A percentile compares a stretch with the other conserved stretches of the same genome.
These are phyloP conservation scores for Zonitis immaculata DNA, from an alignment of 2,888 invertebrate genomes.

Conservation along the genomic window DNA sequence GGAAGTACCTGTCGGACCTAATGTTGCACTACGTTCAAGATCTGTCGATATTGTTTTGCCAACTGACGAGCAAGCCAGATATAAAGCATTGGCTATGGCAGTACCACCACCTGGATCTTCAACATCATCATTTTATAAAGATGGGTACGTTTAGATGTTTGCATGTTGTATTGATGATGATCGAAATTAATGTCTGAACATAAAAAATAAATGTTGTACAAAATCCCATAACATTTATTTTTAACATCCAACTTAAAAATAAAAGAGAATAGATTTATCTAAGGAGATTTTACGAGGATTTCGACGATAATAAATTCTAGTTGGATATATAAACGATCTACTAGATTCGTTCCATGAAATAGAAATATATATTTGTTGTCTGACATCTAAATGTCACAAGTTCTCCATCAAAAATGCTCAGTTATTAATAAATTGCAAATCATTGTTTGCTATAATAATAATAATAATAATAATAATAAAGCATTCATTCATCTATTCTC, in stretches of 20 bases:
- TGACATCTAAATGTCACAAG: no score
- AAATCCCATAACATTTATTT: no score
- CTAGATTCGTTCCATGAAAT: not conserved
- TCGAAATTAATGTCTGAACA: not conserved
- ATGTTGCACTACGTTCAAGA: slow-evolving; percentile 66
- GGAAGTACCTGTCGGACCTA: slow-evolving; percentile 64
- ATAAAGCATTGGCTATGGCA: slow-evolving; percentile 74
- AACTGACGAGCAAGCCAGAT: slow-evolving; percentile 77
- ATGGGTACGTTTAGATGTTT: slow-evolving; percentile 27
- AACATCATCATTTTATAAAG: slow-evolving; percentile 22
- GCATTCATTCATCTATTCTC: no score
- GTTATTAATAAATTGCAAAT: no score
- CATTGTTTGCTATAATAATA: no score
- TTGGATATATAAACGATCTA: not conserved
- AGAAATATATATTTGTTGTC: not conserved
- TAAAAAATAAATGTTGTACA: not conserved
- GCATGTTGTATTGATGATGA: slow-evolving; percentile 29
- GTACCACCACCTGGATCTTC: slow-evolving; percentile 48
- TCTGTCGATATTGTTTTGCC: slow-evolving; percentile 86
- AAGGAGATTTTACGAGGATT: not conserved
- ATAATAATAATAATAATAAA: no score
- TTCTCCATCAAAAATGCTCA: no score
- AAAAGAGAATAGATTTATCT: no score
- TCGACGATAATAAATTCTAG: not conserved
- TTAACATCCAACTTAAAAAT: not conserved